Evolutionary conservation across 2,797 vertebrate genomes (phyloP).

Genomic region (Odontamblyopus lacepedii): DNA sequence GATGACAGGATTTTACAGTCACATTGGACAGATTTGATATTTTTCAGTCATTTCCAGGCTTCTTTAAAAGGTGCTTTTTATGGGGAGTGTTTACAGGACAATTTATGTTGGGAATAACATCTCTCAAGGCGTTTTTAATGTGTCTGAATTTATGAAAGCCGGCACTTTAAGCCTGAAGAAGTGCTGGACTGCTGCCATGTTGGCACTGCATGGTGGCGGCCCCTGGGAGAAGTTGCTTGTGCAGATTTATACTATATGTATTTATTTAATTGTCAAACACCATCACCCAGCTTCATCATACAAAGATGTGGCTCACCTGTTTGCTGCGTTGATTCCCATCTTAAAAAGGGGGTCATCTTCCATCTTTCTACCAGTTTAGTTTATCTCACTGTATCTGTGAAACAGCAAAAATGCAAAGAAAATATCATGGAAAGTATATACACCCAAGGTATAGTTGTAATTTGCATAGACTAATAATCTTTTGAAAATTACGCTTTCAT

Average conservation of each 20-base stretch:
- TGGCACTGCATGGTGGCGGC: conserved; percentile 17
- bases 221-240: conserved; percentile 28
- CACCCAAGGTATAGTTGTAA: neutral
- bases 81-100: conserved; percentile 59
- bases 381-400: neutral
- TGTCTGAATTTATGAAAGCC: conserved; percentile 66
- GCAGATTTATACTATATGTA: conserved; percentile 20
- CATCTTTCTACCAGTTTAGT: neutral
- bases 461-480: neutral
- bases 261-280: conserved; percentile 41
- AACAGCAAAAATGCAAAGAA: neutral
- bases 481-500: neutral
- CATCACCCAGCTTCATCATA: conserved; percentile 7
- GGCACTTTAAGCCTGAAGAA: conserved; percentile 35
- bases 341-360: neutral
- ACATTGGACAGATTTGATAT: conserved; percentile 36
- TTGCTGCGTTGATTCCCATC: neutral
- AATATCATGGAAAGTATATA: conserved; percentile 6
- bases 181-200: conserved; percentile 46
- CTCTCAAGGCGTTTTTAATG: conserved; percentile 66
- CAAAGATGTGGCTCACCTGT: neutral
- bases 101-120: conserved; percentile 68
- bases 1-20: conserved; percentile 52
- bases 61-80: conserved; percentile 50
- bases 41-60: conserved; percentile 44